Conservation (phyloP, 2,797 vertebrate species). For the Eidolon dupreanum region DNA sequence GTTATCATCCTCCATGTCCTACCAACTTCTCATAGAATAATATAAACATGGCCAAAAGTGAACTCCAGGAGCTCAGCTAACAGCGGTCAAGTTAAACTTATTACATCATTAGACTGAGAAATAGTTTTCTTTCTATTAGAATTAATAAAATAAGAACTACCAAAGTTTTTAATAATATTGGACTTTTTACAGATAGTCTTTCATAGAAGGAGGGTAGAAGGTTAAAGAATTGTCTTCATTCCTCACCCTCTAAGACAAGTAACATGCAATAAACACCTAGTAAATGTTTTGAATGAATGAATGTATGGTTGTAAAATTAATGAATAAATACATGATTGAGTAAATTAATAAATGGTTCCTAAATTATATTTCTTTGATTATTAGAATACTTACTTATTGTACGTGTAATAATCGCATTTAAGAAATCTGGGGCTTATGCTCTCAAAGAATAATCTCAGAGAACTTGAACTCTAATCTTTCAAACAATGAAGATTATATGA, state of each 20-base stretch:
- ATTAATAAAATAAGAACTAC: constrained; percentile 32
- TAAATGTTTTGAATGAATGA: neutral
- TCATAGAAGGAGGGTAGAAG: neutral
- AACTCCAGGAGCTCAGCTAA: neutral
- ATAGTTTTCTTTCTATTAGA: neutral
- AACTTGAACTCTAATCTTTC: neutral
- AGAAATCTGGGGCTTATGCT: neutral
- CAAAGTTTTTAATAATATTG: neutral
- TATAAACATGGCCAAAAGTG: neutral
- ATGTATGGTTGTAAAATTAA: neutral
- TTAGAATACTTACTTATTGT: constrained; percentile 5
- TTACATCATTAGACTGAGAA: neutral
- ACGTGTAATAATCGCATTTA: neutral
- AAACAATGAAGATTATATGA: neutral
- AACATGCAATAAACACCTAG: neutral
- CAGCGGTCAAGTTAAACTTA: neutral
- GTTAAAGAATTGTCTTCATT: neutral
- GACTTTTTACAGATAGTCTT: neutral
- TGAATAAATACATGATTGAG: neutral
- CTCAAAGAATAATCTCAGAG: neutral
- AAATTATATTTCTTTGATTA: neutral
- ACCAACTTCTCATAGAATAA: neutral
- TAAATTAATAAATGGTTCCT: neutral
- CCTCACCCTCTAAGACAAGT: neutral
- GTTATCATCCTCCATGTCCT: neutral